Evolutionary conservation across 2,888 invertebrate genomes (phyloP).

Genomic region (Agonopterix subpropinquella): DNA sequence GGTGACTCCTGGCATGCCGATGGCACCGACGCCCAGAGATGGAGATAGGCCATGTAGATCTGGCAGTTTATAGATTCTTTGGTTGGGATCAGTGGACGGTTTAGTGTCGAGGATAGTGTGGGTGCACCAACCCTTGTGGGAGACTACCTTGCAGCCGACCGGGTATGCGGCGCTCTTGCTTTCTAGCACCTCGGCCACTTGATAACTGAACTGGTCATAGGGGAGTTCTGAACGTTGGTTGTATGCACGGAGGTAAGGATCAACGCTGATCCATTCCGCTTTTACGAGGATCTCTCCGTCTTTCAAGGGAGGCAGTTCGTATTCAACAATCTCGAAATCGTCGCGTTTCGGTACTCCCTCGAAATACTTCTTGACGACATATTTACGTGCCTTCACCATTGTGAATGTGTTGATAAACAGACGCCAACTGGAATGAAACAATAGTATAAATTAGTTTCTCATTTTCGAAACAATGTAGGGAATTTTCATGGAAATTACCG

Average conservation of each 20-base stretch:
- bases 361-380: slow-evolving; percentile 72
- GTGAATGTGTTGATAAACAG: slow-evolving; percentile 1
- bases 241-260: slow-evolving; percentile 37
- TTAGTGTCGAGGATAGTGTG: slow-evolving; percentile 41
- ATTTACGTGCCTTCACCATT: slow-evolving; percentile 74
- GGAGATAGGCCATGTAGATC: slow-evolving; percentile 64
- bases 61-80: slow-evolving; percentile 52
- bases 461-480: too few species aligned
- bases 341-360: slow-evolving; percentile 73
- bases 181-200: slow-evolving; percentile 65
- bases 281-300: slow-evolving; percentile 67
- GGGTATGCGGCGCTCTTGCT: slow-evolving; percentile 77
- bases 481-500: too few species aligned
- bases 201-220: slow-evolving; percentile 25
- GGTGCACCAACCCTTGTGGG: slow-evolving; percentile 80
- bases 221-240: slow-evolving; percentile 16
- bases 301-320: slow-evolving; percentile 73
- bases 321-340: slow-evolving; percentile 77
- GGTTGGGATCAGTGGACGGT: slow-evolving; percentile 12
- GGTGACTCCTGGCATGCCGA: slow-evolving; percentile 82
- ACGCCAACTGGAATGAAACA: neutral
- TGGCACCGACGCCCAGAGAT: slow-evolving; percentile 75
- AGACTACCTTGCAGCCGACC: slow-evolving; percentile 75
- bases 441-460: neutral
- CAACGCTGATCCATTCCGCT: slow-evolving; percentile 39